Base-by-base conservation (phyloP, 2,888 invertebrate genomes). In the Acrobasis suavella region DNA sequence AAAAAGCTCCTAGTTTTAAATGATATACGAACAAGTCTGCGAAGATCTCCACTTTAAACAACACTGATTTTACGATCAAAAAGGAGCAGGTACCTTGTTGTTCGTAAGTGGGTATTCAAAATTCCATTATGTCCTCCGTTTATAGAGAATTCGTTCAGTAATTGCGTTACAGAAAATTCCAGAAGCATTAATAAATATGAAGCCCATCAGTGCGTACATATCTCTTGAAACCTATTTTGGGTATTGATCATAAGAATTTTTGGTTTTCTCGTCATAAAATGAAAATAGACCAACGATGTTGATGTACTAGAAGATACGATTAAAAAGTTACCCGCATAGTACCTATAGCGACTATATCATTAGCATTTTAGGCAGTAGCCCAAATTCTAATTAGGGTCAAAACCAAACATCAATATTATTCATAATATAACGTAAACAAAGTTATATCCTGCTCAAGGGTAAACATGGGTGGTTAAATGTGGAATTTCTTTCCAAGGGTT, bases 81-180 rank as follows among this genome's bases (percentile, higher is more conserved):
- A 12, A 42, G 14, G 42, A 10, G 22, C 5, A 22, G 16, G 50
- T 9, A 50, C 50, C 15, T 37, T 50, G 32, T 59, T 60, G 51
- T 37, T 60, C 60, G 15, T 51, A 60, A 60, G 38, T 51, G 60
- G 58, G 50, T 51, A 39, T 51, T 60, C 51, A 39, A 60, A 60
- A 60, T 60, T 60, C 38, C 17, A 60, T 60, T 60, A 60, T 17
- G 22, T 22, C 17, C 51, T 17, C 60, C 38, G 50, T 50, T 42
- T 56, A 17, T n/a, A 16, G 56, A 42, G 42, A 56, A 42, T 56
- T 56, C 42, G n/a, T 42, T 42, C 17, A 22, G 39, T 12, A 56
- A 42, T 56, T 16, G 42, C 42, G 42, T 56, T 42, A 42, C 22
- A 17, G 55, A 2, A n/a, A 56, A 56, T 56, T 56, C 46, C 22